These are phyloP conservation scores for Crambe crambe DNA, from an alignment of 37 sponge, comb jelly and placozoan genomes.

Conservation along the genomic window DNA sequence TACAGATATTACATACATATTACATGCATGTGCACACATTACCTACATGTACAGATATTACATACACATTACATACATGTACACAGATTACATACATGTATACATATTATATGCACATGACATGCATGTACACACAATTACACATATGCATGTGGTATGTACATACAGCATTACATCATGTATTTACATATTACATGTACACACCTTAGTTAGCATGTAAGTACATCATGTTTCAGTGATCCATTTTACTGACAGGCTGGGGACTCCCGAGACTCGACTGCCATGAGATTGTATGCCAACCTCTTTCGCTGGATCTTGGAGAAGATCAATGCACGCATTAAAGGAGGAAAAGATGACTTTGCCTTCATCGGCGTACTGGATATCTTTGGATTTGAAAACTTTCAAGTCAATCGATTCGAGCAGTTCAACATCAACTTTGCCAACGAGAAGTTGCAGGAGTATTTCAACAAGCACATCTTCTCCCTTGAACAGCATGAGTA, in stretches of 20 bases:
- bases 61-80: too few relatives aligned
- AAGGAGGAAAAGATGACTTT: conserved; percentile 59
- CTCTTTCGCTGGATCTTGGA: conserved; percentile 88
- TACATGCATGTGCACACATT: too few relatives aligned
- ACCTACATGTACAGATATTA: too few relatives aligned
- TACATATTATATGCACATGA: too few relatives aligned
- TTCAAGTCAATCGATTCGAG: conserved; percentile 93
- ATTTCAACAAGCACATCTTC: conserved; percentile 99
- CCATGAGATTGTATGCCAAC: conserved; percentile 92
- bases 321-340: conserved; percentile 75
- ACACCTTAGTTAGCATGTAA: too few relatives aligned
- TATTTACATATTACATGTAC: too few relatives aligned
- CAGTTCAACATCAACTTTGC: conserved; percentile 99
- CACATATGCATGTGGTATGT: too few relatives aligned
- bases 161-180: too few relatives aligned
- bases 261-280: conserved; percentile 88
- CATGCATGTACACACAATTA: too few relatives aligned
- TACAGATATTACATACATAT: too few relatives aligned
- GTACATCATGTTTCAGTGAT: too few relatives aligned
- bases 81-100: too few relatives aligned
- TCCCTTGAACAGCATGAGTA: conserved; percentile 99
- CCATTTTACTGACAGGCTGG: conserved; percentile 75
- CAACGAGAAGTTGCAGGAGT: conserved; percentile 99
- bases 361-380: conserved; percentile 92
- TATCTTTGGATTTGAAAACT: conserved; percentile 99